A percentile compares a stretch with the other conserved stretches of the same genome.
phyloP scores from a whole-genome alignment of 2,113 vertebrate genomes.

The Lathamus discolor region DNA sequence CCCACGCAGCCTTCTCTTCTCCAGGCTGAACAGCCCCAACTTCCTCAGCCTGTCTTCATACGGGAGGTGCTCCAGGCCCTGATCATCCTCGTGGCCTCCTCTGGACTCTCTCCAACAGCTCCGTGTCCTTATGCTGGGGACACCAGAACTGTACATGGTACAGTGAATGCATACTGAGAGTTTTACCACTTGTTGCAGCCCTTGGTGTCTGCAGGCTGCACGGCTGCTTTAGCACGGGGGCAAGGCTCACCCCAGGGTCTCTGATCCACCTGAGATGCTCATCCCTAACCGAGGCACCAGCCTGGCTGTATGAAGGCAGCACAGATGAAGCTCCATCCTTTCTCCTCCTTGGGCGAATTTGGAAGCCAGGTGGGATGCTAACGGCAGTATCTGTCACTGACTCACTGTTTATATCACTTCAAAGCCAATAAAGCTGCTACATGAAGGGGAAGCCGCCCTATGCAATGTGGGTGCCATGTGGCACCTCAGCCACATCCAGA shows the following conservation, averaged over 20 bases:
- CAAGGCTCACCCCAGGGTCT: not conserved
- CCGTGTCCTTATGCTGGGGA: not conserved
- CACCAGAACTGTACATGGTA: not conserved
- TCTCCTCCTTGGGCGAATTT: not conserved
- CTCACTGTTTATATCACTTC: not conserved
- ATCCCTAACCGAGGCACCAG: not conserved
- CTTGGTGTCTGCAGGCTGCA: not conserved
- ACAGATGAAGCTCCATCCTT: not conserved
- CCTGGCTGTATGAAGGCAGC: not conserved
- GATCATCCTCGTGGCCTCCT: not conserved
- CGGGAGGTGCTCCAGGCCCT: not conserved
- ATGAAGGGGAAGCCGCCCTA: not conserved
- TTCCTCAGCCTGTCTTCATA: not conserved
- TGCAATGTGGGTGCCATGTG: not conserved
- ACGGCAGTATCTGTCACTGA: not conserved
- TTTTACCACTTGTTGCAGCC: not conserved
- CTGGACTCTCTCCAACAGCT: not conserved
- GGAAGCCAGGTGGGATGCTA: not conserved
- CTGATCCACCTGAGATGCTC: not conserved
- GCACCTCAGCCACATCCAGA: not conserved
- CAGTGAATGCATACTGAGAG: not conserved
- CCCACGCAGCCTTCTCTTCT: not conserved
- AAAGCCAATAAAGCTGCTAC: conserved; percentile 4
- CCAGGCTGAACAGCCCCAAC: not conserved
- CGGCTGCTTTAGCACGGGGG: rapidly evolving